Base-by-base conservation (phyloP, 2,113 vertebrate species). In the Bambusicola thoracicus region DNA sequence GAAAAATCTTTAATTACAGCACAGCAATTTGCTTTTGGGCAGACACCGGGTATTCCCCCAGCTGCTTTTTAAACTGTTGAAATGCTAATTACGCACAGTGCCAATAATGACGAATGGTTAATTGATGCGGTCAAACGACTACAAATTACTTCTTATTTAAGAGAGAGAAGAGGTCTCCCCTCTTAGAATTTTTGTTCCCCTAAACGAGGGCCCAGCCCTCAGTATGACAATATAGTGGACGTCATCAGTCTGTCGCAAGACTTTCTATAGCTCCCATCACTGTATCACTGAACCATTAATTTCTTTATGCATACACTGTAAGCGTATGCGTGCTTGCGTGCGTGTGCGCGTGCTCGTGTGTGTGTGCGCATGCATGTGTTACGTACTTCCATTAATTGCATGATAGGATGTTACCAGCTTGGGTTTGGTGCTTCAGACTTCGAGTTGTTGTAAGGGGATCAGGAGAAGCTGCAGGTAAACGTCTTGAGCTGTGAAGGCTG, bases 211-310 rank as follows among this genome's bases (percentile, higher is more conserved):
- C 65, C 93, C 95, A 94, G 93, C 89, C n/a, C n/a, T n/a, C 81
- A 34, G n/a, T 11, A 93, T 63, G 85, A 43, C 74, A 85, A 70
- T 46, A 34, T 38, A 81, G 86, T 43, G 79, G 92, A 85, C 43
- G 74, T 89, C 95, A 95, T 95, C 87, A 89, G 76, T 92, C 87
- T 87, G 81, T 94, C 86, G 67, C 86, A 20, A 92, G 89, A 88
- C 83, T 85, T 89, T 59, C 89, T 93, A 19, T 65, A 90, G 92
- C 79, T 95, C 79, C 84, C 92, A 96, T 97, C 93, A 67, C 74
- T 58, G 77, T 94, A 81, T 94, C 97, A 93, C 94, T 78, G 96
- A 92, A 85, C 85, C 96, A 97, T 97, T 93, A 92, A 92, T 96
- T 95, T 81, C 91, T 93, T 80, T 78, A 84, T 96, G 86, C 95